These are phyloP conservation scores for Caiman crocodilus DNA, from an alignment of 2,797 vertebrate genomes.

Conservation along the genomic window DNA sequence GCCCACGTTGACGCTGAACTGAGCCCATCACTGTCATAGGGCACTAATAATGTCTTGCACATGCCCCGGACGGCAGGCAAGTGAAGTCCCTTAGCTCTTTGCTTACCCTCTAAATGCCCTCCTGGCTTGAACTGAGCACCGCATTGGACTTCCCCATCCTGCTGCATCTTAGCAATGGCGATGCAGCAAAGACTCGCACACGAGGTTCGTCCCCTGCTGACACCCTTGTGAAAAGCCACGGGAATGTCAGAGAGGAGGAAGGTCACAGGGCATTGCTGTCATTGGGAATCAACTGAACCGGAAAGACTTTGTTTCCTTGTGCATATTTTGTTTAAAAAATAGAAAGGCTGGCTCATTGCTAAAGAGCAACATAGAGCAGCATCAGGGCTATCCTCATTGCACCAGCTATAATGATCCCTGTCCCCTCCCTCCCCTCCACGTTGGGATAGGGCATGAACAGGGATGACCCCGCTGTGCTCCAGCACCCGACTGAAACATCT, in stretches of 20 bases:
- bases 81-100: too few species aligned
- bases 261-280: neutral
- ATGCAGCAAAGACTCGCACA: too few species aligned
- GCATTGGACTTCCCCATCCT: too few species aligned
- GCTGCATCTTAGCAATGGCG: too few species aligned
- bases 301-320: neutral
- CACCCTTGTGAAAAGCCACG: neutral
- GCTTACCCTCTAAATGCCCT: too few species aligned
- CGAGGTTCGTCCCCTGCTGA: neutral
- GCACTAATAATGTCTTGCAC: neutral
- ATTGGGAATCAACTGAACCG: neutral
- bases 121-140: too few species aligned
- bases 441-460: neutral
- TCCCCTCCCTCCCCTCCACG: too few species aligned
- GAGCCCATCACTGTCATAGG: neutral
- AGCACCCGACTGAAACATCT: too few species aligned
- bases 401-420: neutral
- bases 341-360: neutral
- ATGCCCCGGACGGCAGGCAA: too few species aligned
- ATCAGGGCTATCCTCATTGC: neutral
- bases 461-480: too few species aligned
- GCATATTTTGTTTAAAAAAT: neutral
- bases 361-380: neutral
- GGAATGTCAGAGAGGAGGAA: neutral
- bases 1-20: neutral